phyloP scores from a whole-genome alignment of 2,113 vertebrate species.

The Dendropsophus ebraccatus region DNA sequence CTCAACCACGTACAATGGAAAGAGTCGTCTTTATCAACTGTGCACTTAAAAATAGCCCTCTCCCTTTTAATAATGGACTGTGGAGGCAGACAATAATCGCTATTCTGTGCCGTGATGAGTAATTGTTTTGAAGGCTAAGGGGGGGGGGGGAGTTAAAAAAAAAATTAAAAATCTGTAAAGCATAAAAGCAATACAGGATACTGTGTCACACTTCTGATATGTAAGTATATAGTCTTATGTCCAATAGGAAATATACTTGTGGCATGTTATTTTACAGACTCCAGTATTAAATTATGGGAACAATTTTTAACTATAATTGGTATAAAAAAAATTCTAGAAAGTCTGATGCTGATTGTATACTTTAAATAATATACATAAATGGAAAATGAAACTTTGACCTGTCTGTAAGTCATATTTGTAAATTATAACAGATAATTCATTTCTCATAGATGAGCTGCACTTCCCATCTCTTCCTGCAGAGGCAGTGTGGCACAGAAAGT shows the following conservation, averaged over 20 bases:
- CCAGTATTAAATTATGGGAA: too few species aligned
- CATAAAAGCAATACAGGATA: neutral
- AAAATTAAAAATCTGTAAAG: slow-evolving; percentile 56
- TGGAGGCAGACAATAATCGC: slow-evolving; percentile 69
- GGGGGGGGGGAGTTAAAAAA: too few species aligned
- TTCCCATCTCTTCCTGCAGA: neutral
- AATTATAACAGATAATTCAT: neutral
- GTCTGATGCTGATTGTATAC: too few species aligned
- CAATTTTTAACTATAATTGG: too few species aligned
- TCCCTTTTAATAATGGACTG: slow-evolving; percentile 72
- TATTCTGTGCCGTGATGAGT: slow-evolving; percentile 69
- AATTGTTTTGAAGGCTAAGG: slow-evolving; percentile 61
- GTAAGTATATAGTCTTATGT: too few species aligned
- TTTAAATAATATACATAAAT: too few species aligned
- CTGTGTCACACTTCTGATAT: neutral
- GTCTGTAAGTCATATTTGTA: neutral
- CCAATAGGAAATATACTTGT: neutral
- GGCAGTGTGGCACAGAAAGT: neutral
- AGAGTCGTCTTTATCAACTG: slow-evolving; percentile 74
- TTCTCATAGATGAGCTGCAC: neutral
- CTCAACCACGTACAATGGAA: slow-evolving; percentile 69
- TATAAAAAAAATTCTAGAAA: too few species aligned
- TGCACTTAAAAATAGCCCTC: slow-evolving; percentile 79
- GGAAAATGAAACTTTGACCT: neutral
- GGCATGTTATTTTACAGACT: neutral